Conservation (phyloP, 1,140 invertebrate genomes). For the Drosophila pectinifera region DNA sequence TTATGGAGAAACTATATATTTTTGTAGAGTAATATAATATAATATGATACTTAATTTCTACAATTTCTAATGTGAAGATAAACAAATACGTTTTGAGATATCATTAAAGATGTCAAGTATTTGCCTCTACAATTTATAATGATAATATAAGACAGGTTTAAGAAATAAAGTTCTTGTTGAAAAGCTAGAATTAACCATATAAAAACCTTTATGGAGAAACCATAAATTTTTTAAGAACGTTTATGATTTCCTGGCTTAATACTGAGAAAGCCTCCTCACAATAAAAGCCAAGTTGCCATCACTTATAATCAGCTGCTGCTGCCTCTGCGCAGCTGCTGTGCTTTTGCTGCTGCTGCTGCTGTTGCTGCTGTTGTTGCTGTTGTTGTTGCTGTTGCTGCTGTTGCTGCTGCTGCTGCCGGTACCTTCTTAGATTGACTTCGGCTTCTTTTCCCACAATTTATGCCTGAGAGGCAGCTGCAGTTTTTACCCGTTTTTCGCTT, state of each 20-base stretch:
- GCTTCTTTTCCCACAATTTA: conserved; percentile 37
- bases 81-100: too few species aligned
- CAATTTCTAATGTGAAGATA: too few species aligned
- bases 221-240: not conserved
- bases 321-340: conserved; percentile 44
- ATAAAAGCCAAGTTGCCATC: conserved; percentile 14
- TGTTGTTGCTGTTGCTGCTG: conserved; percentile 27
- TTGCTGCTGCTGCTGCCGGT: conserved; percentile 15
- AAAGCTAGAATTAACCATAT: not conserved
- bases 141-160: not conserved
- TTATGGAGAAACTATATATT: too few species aligned
- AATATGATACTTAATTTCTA: not conserved
- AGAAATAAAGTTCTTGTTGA: not conserved
- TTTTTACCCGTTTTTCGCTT: conserved; percentile 24
- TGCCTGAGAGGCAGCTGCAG: conserved; percentile 49
- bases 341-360: conserved; percentile 10
- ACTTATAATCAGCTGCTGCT: conserved; percentile 21
- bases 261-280: not conserved
- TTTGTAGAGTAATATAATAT: not conserved
- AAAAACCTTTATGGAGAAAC: too few species aligned
- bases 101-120: too few species aligned
- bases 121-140: not conserved
- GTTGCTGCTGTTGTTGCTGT: conserved; percentile 8
- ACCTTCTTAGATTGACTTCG: conserved; percentile 37
- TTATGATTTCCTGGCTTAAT: not conserved